Conservation (phyloP, 2,113 vertebrate species). For the Carettochelys insculpta region DNA sequence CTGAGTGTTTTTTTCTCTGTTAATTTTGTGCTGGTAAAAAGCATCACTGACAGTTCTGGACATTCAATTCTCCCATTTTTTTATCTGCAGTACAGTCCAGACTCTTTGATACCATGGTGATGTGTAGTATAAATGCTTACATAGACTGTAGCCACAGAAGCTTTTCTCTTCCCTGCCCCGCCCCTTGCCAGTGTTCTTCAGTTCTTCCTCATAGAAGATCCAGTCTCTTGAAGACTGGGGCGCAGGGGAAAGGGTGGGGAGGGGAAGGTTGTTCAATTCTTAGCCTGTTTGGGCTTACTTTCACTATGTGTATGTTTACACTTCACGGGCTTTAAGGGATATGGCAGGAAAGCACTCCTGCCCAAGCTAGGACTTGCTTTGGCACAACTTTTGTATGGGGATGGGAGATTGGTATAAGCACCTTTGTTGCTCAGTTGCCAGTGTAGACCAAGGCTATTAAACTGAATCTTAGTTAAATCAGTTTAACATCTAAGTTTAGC, state of each 20-base stretch:
- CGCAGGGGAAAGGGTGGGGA: too few relatives aligned
- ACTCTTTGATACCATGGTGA: not conserved
- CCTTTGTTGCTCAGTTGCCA: too few relatives aligned
- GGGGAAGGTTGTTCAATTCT: not conserved
- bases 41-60: not conserved
- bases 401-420: too few relatives aligned
- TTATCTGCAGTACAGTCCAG: not conserved
- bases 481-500: not conserved
- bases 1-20: not conserved
- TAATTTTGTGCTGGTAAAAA: slow-evolving; percentile 21
- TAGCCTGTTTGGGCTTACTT: not conserved
- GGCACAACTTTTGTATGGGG: too few relatives aligned
- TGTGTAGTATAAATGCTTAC: not conserved
- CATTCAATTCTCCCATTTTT: not conserved
- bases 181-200: not conserved
- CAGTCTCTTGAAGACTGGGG: too few relatives aligned
- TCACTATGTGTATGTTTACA: too few relatives aligned
- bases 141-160: not conserved
- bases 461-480: not conserved
- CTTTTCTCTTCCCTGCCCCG: slow-evolving; percentile 7
- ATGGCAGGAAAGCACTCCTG: too few relatives aligned
- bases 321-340: too few relatives aligned
- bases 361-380: too few relatives aligned
- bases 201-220: not conserved
- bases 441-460: not conserved